Evolutionary conservation across 2,888 invertebrate species (phyloP).

Genomic region (Apamea monoglypha): DNA sequence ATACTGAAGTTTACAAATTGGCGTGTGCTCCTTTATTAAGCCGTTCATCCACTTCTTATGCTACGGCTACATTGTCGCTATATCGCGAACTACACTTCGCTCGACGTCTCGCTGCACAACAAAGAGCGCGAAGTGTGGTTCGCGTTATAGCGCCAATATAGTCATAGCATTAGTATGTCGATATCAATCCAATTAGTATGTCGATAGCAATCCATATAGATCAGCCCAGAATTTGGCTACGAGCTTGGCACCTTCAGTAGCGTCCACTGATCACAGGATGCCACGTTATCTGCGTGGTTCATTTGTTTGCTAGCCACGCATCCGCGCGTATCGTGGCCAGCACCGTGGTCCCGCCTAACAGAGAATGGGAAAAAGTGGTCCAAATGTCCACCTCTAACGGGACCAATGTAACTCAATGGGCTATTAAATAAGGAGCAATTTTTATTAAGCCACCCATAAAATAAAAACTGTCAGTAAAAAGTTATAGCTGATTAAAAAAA

Average conservation of each 20-base stretch:
- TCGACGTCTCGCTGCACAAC: no score
- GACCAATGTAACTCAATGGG: not conserved
- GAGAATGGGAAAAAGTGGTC: not conserved
- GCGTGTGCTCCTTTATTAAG: not conserved
- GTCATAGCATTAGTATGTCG: no score
- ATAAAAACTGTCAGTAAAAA: not conserved
- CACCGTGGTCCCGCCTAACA: not conserved
- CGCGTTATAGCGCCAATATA: no score
- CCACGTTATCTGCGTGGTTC: no score
- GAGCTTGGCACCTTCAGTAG: not conserved
- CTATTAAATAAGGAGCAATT: not conserved
- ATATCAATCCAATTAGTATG: not conserved
- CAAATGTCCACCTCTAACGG: not conserved
- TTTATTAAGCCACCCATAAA: not conserved
- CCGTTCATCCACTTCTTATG: not conserved
- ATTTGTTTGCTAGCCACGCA: not conserved
- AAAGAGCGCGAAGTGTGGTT: no score
- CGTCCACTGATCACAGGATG: not conserved
- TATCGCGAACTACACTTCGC: not conserved
- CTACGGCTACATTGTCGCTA: not conserved
- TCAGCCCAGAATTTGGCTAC: not conserved
- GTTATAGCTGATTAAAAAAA: not conserved
- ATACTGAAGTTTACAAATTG: conserved; percentile 5
- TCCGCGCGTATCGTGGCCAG: not conserved
- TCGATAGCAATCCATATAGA: not conserved